Base-by-base conservation (phyloP, 1,140 invertebrate species). In the Apis laboriosa region DNA sequence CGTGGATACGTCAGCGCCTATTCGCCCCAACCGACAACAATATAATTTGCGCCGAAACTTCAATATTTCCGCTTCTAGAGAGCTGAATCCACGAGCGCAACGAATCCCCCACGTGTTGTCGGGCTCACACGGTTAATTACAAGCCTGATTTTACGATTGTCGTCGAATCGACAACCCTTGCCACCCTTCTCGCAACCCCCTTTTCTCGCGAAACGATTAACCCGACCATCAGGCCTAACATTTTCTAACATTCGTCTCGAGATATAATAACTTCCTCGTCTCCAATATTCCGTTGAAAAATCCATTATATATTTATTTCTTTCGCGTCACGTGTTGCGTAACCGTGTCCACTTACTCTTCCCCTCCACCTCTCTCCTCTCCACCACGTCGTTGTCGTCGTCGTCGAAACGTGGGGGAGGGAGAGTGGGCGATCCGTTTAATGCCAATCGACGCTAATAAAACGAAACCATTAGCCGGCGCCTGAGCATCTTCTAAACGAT, bases 381-480 rank as follows among this genome's bases (percentile, higher is more conserved):
- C 21, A 51, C 28, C 28, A 9, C 19, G 19, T 58, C 55, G 17
- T 24, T 15, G 67, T 51, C 67, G 58, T 58, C 34, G 28, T 34
- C 13, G 75, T 67, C 64, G 53, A 12, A 49, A 34, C 12, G 24
- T 49, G 5, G 24, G 70, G 28, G 66, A 28, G 28, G 28, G 28
- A 28, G 34, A 34, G 34, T 19, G 9, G 34, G 34, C 34, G 34
- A 34, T 17, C 49, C 60, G 60, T 12, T 76, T 81, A 81, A 81
- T 66, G 79, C 63, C 79, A 70, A 77, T 83, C 80, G 80, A 70
- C 56, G 80, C 58, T 83, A 83, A 83, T 83, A 83, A 83, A 83
- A 77, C 74, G 80, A 75, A 24, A 53, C 74, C 80, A 83, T 83
- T 83, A 83, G 75, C 66, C 74, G 80, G 80, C 80, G 74, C 66